These are phyloP conservation scores for Enhydra lutris DNA, from an alignment of 2,113 vertebrate genomes.

Conservation along the genomic window DNA sequence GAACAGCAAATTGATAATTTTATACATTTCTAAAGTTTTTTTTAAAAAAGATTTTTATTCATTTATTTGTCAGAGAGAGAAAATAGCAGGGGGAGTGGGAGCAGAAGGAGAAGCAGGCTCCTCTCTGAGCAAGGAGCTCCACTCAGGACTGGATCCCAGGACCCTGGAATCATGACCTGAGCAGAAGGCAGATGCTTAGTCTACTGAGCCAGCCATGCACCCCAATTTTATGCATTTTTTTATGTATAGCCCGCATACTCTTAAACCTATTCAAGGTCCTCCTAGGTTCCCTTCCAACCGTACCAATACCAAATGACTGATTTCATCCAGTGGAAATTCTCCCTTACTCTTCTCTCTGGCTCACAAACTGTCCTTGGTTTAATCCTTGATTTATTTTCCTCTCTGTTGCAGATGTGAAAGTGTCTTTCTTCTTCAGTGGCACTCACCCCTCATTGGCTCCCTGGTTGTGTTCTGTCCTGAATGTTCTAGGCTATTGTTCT, in stretches of 20 bases:
- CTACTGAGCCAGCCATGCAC: too few species aligned
- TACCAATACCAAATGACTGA: neutral
- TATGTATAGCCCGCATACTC: neutral
- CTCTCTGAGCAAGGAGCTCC: too few species aligned
- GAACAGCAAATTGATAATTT: neutral
- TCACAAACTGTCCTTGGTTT: neutral
- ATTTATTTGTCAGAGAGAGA: too few species aligned
- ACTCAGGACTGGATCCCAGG: too few species aligned
- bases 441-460: neutral
- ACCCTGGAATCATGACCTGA: too few species aligned
- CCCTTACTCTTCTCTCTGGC: neutral
- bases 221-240: neutral
- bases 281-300: neutral
- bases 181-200: too few species aligned
- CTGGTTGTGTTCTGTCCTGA: neutral
- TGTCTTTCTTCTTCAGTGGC: neutral
- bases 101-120: too few species aligned
- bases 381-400: neutral
- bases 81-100: too few species aligned
- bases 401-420: neutral
- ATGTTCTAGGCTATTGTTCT: neutral
- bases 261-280: neutral
- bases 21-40: neutral
- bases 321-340: neutral
- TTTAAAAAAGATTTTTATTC: too few species aligned